phyloP scores from a whole-genome alignment of 2,797 vertebrate genomes.

The Sparidentex hasta region DNA sequence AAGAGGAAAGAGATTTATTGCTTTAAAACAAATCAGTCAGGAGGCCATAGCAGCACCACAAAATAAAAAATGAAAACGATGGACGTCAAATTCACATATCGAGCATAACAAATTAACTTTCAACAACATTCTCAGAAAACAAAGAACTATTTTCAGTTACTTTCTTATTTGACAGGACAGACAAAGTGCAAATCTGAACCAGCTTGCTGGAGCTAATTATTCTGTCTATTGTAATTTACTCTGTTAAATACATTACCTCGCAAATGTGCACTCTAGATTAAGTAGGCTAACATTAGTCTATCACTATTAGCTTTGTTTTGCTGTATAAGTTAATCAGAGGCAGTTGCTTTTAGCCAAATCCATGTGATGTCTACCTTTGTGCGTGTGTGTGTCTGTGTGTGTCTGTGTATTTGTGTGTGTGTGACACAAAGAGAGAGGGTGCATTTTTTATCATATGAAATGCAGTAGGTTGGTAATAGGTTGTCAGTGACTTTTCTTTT shows the following conservation, averaged over 20 bases:
- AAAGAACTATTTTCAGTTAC: conserved; percentile 9
- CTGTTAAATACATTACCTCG: conserved; percentile 32
- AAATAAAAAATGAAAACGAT: neutral
- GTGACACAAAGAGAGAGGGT: neutral
- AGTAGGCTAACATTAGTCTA: conserved; percentile 35
- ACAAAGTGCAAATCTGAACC: conserved; percentile 40
- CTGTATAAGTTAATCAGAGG: conserved; percentile 31
- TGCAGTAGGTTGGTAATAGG: neutral
- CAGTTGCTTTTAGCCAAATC: conserved; percentile 29
- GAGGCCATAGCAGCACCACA: neutral
- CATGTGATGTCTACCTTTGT: conserved; percentile 14
- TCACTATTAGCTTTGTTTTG: conserved; percentile 42
- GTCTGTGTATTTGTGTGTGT: conserved; percentile 7
- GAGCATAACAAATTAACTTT: conserved; percentile 21
- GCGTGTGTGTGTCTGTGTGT: conserved; percentile 15
- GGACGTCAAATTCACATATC: neutral
- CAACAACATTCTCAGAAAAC: conserved; percentile 3
- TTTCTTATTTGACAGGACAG: conserved; percentile 12
- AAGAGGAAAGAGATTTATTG: neutral
- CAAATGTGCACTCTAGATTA: conserved; percentile 41
- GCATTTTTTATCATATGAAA: neutral
- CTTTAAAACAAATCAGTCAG: conserved; percentile 5
- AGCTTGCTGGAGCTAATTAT: conserved; percentile 39
- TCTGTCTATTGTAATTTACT: conserved; percentile 34
- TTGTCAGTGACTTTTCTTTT: neutral